Evolutionary conservation across 2,888 invertebrate genomes (phyloP).

Genomic region (Anthrax anthrax): DNA sequence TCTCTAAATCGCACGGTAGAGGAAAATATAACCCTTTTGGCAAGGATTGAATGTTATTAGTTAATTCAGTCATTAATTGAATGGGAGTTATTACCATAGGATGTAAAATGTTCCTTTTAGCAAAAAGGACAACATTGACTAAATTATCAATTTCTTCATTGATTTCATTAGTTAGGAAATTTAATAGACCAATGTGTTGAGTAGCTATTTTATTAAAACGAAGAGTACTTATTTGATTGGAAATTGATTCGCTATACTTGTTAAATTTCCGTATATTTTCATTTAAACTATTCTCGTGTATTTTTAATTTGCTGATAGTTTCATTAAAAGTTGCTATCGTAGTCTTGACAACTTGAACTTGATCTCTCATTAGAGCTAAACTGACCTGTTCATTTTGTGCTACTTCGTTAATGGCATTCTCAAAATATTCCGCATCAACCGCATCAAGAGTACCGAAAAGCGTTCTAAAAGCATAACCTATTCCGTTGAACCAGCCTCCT

Average conservation of each 20-base stretch:
- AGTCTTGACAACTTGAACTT: constrained; percentile 11
- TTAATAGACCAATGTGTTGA: constrained; percentile 10
- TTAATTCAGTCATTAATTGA: too few relatives aligned
- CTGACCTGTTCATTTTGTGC: constrained; percentile 10
- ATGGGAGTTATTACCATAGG: too few relatives aligned
- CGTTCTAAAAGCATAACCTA: constrained; percentile 4
- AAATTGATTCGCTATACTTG: constrained; percentile 1
- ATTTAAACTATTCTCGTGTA: constrained; percentile 13
- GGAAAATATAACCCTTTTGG: too few relatives aligned
- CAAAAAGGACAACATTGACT: constrained; percentile 10
- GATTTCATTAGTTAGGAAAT: constrained; percentile 9
- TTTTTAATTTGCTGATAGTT: constrained; percentile 10
- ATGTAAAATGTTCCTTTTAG: background rate
- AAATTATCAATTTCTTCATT: constrained; percentile 8
- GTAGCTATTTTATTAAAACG: background rate
- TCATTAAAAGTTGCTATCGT: constrained; percentile 13
- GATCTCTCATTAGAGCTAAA: constrained; percentile 11
- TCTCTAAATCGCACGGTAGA: too few relatives aligned
- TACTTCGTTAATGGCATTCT: constrained; percentile 10
- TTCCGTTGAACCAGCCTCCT: background rate
- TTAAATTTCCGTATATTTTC: constrained; percentile 9
- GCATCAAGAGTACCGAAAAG: constrained; percentile 4
- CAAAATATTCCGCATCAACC: constrained; percentile 9
- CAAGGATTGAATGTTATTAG: too few relatives aligned
- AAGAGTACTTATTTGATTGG: constrained; percentile 2